A percentile compares a stretch with the other conserved stretches of the same genome.
phyloP scores from a whole-genome alignment of 2,888 invertebrate genomes.

The Dynastes hyllus region DNA sequence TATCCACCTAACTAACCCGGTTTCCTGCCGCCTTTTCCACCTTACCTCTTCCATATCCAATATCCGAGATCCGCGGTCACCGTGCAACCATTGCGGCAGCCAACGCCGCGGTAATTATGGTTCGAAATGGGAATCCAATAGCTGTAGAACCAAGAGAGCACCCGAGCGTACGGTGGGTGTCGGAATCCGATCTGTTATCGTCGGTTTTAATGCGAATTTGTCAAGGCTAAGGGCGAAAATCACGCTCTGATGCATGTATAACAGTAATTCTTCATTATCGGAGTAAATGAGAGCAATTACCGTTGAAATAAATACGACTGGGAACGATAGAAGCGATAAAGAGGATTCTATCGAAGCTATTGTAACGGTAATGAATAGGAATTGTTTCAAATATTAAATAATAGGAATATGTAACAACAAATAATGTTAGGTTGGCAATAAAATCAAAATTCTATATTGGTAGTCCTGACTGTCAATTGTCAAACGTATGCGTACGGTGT shows the following conservation, averaged over 20 bases:
- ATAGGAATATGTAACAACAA: too few species aligned
- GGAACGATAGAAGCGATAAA: background rate
- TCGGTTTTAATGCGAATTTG: background rate
- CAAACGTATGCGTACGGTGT: too few species aligned
- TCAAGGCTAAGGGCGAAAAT: too few species aligned
- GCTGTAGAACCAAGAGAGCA: slow-evolving; percentile 50
- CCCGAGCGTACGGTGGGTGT: slow-evolving; percentile 59
- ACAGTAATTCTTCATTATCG: too few species aligned
- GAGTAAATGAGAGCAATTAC: background rate
- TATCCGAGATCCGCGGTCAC: background rate
- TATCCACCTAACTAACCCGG: slow-evolving; percentile 34
- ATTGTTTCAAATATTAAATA: too few species aligned
- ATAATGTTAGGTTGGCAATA: too few species aligned
- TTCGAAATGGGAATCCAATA: slow-evolving; percentile 2
- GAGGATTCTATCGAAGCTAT: too few species aligned
- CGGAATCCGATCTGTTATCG: slow-evolving; percentile 60
- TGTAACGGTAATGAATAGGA: too few species aligned
- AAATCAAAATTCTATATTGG: too few species aligned
- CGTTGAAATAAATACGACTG: slow-evolving; percentile 50
- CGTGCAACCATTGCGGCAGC: slow-evolving; percentile 51
- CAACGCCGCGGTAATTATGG: slow-evolving; percentile 61
- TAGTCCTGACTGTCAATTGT: too few species aligned
- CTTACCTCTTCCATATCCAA: background rate
- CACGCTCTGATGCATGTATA: too few species aligned
- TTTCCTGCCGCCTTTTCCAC: slow-evolving; percentile 50